Percentiles rank a stretch among this genome's conserved stretches.
These are phyloP conservation scores for Drosophila eugracilis DNA, from an alignment of 1,140 invertebrate species.

Conservation along the genomic window DNA sequence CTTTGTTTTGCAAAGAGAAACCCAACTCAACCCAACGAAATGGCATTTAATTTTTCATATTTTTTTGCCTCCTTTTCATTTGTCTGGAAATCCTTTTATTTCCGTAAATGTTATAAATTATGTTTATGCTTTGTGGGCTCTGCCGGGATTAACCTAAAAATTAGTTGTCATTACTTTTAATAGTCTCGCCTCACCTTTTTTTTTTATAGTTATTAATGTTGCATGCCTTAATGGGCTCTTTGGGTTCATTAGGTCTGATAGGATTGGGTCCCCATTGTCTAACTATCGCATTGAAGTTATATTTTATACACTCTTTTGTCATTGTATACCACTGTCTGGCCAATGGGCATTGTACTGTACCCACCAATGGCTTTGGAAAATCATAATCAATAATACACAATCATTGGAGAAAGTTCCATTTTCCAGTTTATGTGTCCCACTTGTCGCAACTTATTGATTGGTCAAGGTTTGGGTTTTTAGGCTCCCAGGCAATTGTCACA, in stretches of 20 bases:
- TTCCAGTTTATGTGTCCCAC: slow-evolving; percentile 1
- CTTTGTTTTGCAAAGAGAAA: slow-evolving; percentile 14
- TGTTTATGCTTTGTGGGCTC: slow-evolving; percentile 29
- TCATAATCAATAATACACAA: slow-evolving; percentile 28
- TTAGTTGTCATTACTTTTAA: slow-evolving; percentile 67
- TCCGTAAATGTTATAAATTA: slow-evolving; percentile 61
- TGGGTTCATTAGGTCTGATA: slow-evolving; percentile 51
- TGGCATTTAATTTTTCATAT: slow-evolving; percentile 75
- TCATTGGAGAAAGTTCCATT: slow-evolving; percentile 33
- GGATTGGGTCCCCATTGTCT: slow-evolving; percentile 12
- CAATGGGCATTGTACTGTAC: slow-evolving; percentile 17
- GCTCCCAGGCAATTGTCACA: slow-evolving; percentile 20
- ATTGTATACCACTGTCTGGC: slow-evolving; percentile 34
- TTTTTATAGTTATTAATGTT: slow-evolving; percentile 58
- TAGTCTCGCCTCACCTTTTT: slow-evolving; percentile 57
- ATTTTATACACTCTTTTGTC: slow-evolving; percentile 50
- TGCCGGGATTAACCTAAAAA: slow-evolving; percentile 41
- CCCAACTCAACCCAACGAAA: slow-evolving; percentile 41
- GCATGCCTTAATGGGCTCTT: slow-evolving; percentile 29
- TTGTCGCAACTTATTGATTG: slow-evolving; percentile 38
- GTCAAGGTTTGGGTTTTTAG: slow-evolving; percentile 20
- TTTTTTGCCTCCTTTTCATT: slow-evolving; percentile 12
- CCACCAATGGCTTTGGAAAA: background rate
- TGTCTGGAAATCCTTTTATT: slow-evolving; percentile 16
- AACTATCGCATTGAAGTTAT: slow-evolving; percentile 44